Base-by-base conservation (phyloP, 1,140 invertebrate genomes). In the Drosophila bipectinata region DNA sequence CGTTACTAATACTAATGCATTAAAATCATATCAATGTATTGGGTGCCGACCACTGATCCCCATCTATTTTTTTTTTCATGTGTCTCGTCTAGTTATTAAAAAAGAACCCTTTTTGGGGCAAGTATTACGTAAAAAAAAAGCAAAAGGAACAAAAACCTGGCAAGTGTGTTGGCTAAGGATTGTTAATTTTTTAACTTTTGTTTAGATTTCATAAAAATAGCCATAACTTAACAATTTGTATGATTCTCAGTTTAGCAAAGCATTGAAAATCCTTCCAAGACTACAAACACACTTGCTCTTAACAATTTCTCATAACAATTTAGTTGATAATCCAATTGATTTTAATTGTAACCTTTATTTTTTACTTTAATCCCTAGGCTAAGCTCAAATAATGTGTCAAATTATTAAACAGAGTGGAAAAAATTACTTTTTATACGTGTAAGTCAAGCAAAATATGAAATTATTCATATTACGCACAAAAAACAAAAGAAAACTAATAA, bases 31-130 rank as follows among this genome's bases (percentile, higher is more conserved):
- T 18, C 18, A 18, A 18, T 18, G 18, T 18, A 18, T 18, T 18
- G 18, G 18, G 18, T 18, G 21, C 21, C 21, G 21, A 21, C 21
- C 21, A 21, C 21, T 21, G 21, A 21, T 21, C 21, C 9, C 15
- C 8, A 21, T 12, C 7, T 10, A 10, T 68, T 69, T 69, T 69
- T 67, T 66, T 69, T 69, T 68, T 37, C 34, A 4, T 10, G 34
- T 37, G 14, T 12, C 34, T 48, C 41, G 30, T 49, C 15, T 69
- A 69, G 68, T 57, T 49, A 71, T 49, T 32, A 71, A 57, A 37
- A n/a, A n/a, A 34, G 9, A 30, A 30, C 28, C 9, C 39, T 14
- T 41, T 14, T 41, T 41, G 39, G 39, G 39, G 39, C 26, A 48
- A 57, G 63, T 57, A 57, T 55, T 56, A 49, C 34, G 5, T 15